Evolutionary conservation across 2,113 vertebrate genomes (phyloP).

Genomic region (Vulpes vulpes): DNA sequence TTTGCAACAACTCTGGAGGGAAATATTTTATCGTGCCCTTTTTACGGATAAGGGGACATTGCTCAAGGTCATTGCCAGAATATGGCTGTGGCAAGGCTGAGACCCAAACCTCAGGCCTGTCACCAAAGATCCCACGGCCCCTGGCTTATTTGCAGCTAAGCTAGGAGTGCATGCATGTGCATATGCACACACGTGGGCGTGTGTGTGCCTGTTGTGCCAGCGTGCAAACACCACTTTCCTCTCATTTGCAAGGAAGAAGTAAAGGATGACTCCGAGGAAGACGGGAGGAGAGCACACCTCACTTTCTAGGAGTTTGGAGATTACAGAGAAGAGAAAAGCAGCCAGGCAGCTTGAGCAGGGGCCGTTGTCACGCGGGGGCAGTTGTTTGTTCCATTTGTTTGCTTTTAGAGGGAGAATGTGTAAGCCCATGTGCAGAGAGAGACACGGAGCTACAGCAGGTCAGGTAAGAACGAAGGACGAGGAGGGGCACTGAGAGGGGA

Average conservation of each 20-base stretch:
- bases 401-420: neutral
- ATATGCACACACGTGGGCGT: no score
- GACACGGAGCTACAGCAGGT: fast-evolving
- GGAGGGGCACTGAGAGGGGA: neutral
- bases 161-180: neutral
- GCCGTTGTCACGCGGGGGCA: fast-evolving
- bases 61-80: neutral
- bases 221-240: fast-evolving
- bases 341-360: neutral
- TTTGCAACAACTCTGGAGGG: neutral
- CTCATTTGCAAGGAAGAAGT: neutral
- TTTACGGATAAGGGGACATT: neutral
- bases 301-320: neutral
- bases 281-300: neutral
- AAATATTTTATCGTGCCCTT: neutral
- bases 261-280: neutral
- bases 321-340: neutral
- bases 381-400: neutral
- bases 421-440: neutral
- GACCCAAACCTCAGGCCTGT: neutral
- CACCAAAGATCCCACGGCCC: fast-evolving
- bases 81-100: neutral
- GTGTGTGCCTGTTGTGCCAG: neutral
- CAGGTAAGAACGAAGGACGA: no score
- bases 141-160: neutral